Evolutionary conservation across 2,888 invertebrate genomes (phyloP).

Genomic region (Phaedon cochleariae): DNA sequence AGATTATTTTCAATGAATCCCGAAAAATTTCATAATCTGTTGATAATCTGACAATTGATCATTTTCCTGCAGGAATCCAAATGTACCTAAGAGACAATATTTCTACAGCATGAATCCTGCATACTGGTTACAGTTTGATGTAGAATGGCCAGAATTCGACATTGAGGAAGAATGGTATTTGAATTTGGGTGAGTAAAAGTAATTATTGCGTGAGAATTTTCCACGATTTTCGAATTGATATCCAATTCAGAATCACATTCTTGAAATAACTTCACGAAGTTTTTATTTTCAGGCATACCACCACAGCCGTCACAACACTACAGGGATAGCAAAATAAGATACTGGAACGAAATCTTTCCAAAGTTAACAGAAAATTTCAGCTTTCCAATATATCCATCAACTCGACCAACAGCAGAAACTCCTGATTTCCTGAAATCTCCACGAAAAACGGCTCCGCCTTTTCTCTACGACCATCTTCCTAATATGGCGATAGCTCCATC

Average conservation of each 20-base stretch:
- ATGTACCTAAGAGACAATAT: constrained; percentile 73
- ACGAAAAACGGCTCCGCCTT: constrained; percentile 29
- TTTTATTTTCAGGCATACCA: constrained; percentile 75
- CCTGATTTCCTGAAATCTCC: constrained; percentile 28
- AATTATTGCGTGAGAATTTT: too few species aligned
- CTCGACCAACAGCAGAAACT: constrained; percentile 43
- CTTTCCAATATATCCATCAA: constrained; percentile 21
- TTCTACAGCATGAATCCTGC: constrained; percentile 71
- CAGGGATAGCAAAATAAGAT: constrained; percentile 78
- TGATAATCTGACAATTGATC: neutral
- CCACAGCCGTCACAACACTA: constrained; percentile 79
- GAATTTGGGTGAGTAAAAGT: constrained; percentile 71
- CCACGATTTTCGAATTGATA: too few species aligned
- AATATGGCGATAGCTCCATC: constrained; percentile 18
- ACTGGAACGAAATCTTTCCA: constrained; percentile 87
- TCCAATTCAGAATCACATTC: too few species aligned
- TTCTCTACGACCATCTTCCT: constrained; percentile 36
- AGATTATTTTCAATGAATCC: too few species aligned
- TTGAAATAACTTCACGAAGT: too few species aligned
- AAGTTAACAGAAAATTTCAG: constrained; percentile 66
- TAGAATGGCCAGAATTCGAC: constrained; percentile 88
- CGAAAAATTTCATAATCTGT: too few species aligned
- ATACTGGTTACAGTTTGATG: constrained; percentile 72
- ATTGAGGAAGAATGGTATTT: constrained; percentile 78
- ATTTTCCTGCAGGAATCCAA: constrained; percentile 76